Evolutionary conservation across 2,113 vertebrate species (phyloP).

Genomic region (Rhinoderma darwinii): DNA sequence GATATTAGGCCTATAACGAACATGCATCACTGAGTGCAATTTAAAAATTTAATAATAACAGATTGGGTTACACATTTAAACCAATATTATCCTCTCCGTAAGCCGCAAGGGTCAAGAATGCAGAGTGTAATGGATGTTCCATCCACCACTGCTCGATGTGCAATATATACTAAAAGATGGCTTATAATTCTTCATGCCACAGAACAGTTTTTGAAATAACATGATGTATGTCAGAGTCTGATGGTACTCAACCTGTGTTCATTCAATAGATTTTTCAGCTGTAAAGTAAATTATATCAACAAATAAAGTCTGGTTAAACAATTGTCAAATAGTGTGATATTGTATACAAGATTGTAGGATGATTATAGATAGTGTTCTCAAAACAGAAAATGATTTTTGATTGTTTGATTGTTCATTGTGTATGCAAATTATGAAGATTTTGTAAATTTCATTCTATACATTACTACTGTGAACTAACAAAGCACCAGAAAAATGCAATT

Average conservation of each 20-base stretch:
- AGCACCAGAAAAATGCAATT: too few relatives aligned
- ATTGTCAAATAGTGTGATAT: background rate
- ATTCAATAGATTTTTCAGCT: background rate
- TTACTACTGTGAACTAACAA: too few relatives aligned
- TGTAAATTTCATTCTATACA: too few relatives aligned
- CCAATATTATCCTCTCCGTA: conserved; percentile 30
- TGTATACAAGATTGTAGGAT: background rate
- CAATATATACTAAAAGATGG: conserved; percentile 4
- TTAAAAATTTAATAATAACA: conserved; percentile 47
- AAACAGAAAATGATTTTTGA: too few relatives aligned
- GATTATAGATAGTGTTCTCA: too few relatives aligned
- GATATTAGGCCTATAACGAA: conserved; percentile 18
- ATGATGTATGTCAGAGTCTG: background rate
- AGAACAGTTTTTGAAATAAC: background rate
- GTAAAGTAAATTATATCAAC: background rate
- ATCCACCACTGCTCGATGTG: background rate
- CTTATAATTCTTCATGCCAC: background rate
- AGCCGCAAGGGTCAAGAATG: conserved; percentile 24
- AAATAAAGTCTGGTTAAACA: background rate
- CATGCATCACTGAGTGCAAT: conserved; percentile 31
- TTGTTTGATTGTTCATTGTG: too few relatives aligned
- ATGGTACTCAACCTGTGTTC: background rate
- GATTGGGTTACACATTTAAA: conserved; percentile 49
- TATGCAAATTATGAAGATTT: too few relatives aligned
- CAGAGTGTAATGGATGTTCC: conserved; percentile 27